phyloP scores from a whole-genome alignment of 2,113 vertebrate genomes.

The Labeo rohita region DNA sequence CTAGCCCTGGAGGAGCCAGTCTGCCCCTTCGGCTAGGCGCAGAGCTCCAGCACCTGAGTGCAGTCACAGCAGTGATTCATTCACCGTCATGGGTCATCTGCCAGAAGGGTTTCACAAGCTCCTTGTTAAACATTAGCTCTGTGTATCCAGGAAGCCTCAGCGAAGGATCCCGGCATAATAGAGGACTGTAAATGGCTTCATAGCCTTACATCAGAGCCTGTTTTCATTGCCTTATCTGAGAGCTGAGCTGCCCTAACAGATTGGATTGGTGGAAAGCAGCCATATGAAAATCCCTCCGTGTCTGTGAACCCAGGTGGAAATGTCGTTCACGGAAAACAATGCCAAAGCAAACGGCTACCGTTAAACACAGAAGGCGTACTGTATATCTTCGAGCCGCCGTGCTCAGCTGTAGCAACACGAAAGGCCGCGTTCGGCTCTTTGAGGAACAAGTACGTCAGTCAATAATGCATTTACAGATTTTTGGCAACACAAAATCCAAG shows the following conservation, averaged over 20 bases:
- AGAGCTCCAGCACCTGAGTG: conserved; percentile 53
- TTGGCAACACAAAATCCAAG: conserved; percentile 5
- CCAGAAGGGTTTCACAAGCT: conserved; percentile 59
- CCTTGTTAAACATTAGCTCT: conserved; percentile 64
- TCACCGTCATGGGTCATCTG: conserved; percentile 57
- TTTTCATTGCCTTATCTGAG: conserved; percentile 52
- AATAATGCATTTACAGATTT: conserved; percentile 24
- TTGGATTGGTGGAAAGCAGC: conserved; percentile 52
- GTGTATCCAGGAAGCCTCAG: conserved; percentile 51
- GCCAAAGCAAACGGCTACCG: conserved; percentile 53
- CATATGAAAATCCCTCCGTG: conserved; percentile 56
- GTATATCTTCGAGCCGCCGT: conserved; percentile 45
- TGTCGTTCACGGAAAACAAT: conserved; percentile 56
- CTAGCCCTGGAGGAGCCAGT: conserved; percentile 36
- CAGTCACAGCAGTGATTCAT: conserved; percentile 50
- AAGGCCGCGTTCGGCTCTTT: conserved; percentile 4
- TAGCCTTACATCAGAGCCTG: conserved; percentile 54
- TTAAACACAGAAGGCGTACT: conserved; percentile 50
- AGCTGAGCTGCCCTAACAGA: conserved; percentile 46
- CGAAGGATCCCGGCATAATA: conserved; percentile 56
- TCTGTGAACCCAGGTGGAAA: conserved; percentile 50
- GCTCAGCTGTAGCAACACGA: conserved; percentile 20
- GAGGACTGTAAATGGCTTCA: conserved; percentile 60
- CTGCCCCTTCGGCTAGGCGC: conserved; percentile 12
- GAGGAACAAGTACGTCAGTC: conserved; percentile 25